A percentile compares a stretch with the other conserved stretches of the same genome.
phyloP scores from a whole-genome alignment of 1,140 invertebrate genomes.

The Apis florea region DNA sequence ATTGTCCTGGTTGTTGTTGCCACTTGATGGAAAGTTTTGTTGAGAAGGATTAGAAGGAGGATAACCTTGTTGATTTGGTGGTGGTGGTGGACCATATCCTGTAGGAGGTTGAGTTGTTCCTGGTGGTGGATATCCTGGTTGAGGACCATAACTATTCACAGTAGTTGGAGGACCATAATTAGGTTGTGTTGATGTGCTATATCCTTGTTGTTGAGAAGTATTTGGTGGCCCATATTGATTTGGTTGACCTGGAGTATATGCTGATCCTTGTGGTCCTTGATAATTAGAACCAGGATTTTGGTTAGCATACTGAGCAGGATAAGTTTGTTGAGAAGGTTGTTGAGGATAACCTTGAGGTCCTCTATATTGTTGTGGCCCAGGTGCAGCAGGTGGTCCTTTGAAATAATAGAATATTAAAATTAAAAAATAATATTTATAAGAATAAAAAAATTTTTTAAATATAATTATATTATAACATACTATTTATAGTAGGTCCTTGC shows the following conservation, averaged over 20 bases:
- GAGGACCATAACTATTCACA: conserved; percentile 77
- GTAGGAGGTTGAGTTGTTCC: conserved; percentile 72
- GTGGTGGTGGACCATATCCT: conserved; percentile 78
- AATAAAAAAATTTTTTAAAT: background rate
- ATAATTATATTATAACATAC: conserved; percentile 60
- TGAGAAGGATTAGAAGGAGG: conserved; percentile 75
- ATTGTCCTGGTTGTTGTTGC: conserved; percentile 76
- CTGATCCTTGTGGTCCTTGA: conserved; percentile 76
- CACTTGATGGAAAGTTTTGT: conserved; percentile 73
- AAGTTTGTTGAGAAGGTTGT: conserved; percentile 81
- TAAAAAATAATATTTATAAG: background rate
- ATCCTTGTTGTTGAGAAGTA: conserved; percentile 74
- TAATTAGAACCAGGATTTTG: conserved; percentile 78
- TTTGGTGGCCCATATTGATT: conserved; percentile 77
- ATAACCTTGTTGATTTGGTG: conserved; percentile 77
- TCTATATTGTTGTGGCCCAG: conserved; percentile 79
- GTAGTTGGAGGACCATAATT: conserved; percentile 77
- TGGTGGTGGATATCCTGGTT: conserved; percentile 76
- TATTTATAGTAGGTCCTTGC: conserved; percentile 76
- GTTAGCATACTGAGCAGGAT: conserved; percentile 79
- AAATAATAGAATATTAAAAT: conserved; percentile 32
- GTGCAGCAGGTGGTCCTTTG: conserved; percentile 72
- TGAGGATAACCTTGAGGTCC: conserved; percentile 82
- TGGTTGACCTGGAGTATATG: conserved; percentile 74
- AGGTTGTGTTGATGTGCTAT: conserved; percentile 71